phyloP scores from a whole-genome alignment of 2,113 vertebrate genomes.

The Tupaia chinensis region DNA sequence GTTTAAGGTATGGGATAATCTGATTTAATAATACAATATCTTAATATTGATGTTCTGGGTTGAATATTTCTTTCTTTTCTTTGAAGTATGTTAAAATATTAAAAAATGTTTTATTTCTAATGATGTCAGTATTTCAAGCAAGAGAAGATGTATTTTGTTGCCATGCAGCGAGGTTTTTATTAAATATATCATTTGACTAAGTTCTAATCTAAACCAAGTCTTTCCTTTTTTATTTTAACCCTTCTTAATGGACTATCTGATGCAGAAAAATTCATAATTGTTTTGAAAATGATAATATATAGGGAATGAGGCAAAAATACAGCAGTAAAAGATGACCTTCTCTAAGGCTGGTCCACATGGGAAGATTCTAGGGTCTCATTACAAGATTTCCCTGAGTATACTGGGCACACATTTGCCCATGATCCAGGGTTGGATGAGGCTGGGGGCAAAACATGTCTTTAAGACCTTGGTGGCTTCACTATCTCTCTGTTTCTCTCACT shows the following conservation, averaged over 20 bases:
- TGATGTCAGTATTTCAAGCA: slow-evolving; percentile 75
- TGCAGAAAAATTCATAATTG: slow-evolving; percentile 69
- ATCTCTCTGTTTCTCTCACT: too few species aligned
- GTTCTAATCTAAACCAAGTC: slow-evolving; percentile 75
- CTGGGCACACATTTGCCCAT: too few species aligned
- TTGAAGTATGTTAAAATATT: slow-evolving; percentile 60
- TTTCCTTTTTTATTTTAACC: slow-evolving; percentile 80
- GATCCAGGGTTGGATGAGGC: too few species aligned
- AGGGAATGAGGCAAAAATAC: too few species aligned
- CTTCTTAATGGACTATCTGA: slow-evolving; percentile 76
- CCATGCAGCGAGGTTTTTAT: slow-evolving; percentile 83
- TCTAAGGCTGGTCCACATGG: too few species aligned
- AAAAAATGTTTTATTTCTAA: slow-evolving; percentile 64
- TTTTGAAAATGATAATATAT: slow-evolving; percentile 26
- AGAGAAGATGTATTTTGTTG: slow-evolving; percentile 78
- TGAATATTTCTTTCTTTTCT: slow-evolving; percentile 35
- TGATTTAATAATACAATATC: neutral
- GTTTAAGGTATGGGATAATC: neutral
- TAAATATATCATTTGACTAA: slow-evolving; percentile 83
- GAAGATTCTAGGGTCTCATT: too few species aligned
- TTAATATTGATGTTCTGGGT: slow-evolving; percentile 19
- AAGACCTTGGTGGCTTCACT: too few species aligned
- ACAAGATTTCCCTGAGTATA: too few species aligned
- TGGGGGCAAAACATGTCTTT: too few species aligned
- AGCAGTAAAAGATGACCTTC: too few species aligned